Base-by-base conservation (phyloP, 1,140 invertebrate genomes). In the Drosophila tsacasi region DNA sequence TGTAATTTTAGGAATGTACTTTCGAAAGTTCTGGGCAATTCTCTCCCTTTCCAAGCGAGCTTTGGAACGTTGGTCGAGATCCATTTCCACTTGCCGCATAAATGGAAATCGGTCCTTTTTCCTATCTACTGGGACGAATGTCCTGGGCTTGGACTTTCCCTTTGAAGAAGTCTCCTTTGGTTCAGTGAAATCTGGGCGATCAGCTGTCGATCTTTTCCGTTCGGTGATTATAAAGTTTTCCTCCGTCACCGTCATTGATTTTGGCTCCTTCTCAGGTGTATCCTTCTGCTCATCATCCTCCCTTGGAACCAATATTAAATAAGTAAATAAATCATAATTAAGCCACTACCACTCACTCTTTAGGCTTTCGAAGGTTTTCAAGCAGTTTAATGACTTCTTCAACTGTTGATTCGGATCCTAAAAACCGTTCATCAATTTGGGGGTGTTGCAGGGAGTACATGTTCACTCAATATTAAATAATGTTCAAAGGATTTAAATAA, bases 31-130 rank as follows among this genome's bases (percentile, higher is more conserved):
- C 42, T 93, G 91, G 1, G 92, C 91, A 7, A 93, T 72, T 19
- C 67, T 63, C 63, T 95, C 95, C 6, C 96, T 94, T 69, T 95
- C 93, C 76, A 95, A 95, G 27, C 95, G 94, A 55, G 96, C 95
- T 39, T 95, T 94, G 0, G 95, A 94, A 7, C 96, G 94, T 74
- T 94, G 93, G 7, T 95, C 94, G 0, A 95, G 96, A 91, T 97
- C 96, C 78, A 94, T 94, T 73, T 96, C 95, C 1, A 97, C 93
- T 76, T 94, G 94, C 60, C 93, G 94, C 96, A 97, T 97, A 83
- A 97, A 97, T 15, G 94, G 93, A 47, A 96, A 96, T 94, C 94
- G 93, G 82, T 94, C 93, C 47, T 94, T 92, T 42, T 85, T 93
- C 83, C 27, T 25, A 17, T 69, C 57, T 5, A 27, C 13, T 4